Evolutionary conservation across 2,888 invertebrate species (phyloP).

Genomic region (Oxytorus armatus): DNA sequence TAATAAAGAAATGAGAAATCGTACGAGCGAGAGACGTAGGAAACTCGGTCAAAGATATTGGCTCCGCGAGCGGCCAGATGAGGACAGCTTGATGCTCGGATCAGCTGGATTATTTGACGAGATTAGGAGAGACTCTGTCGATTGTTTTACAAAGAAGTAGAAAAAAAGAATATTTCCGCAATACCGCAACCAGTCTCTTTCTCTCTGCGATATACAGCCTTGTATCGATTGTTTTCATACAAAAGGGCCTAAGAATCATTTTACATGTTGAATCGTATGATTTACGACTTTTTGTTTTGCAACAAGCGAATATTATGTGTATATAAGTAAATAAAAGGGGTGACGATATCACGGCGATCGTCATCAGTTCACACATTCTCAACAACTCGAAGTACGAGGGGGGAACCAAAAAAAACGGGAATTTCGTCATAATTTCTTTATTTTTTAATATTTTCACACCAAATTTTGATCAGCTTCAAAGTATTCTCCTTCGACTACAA

Average conservation of each 20-base stretch:
- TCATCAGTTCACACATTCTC: constrained; percentile 2
- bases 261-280: neutral
- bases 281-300: neutral
- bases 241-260: neutral
- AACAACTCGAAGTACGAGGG: too few relatives aligned
- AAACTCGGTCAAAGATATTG: constrained; percentile 55
- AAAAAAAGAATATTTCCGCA: constrained; percentile 19
- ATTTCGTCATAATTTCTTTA: too few relatives aligned
- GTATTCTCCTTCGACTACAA: too few relatives aligned
- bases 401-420: too few relatives aligned
- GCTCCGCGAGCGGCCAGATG: constrained; percentile 7
- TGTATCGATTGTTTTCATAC: neutral
- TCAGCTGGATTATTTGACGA: constrained; percentile 61
- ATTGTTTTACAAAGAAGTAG: constrained; percentile 14
- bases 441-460: too few relatives aligned
- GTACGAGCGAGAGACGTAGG: constrained; percentile 26
- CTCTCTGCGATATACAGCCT: neutral
- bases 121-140: constrained; percentile 48
- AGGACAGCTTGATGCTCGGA: constrained; percentile 44
- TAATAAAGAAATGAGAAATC: neutral
- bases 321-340: neutral
- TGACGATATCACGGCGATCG: neutral
- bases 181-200: constrained; percentile 19
- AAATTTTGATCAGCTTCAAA: too few relatives aligned
- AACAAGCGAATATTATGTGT: neutral